Evolutionary conservation across 1,140 invertebrate species (phyloP), one percentile per base, ranked within the genome.

Genomic region (Centruroides sculpturatus): DNA sequence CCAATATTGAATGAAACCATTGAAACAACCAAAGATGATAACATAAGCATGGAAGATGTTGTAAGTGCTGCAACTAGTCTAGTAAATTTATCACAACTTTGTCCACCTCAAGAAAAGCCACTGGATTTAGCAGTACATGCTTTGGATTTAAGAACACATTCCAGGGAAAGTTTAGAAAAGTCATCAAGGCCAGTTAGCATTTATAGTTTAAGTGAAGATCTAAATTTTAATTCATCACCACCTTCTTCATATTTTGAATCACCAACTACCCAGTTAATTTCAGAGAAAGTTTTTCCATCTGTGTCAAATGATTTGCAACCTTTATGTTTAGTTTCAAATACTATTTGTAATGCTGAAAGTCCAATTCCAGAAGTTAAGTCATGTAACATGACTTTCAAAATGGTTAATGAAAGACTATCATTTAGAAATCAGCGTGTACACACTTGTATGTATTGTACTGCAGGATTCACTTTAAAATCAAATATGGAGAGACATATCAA

Each of bases 401-500:
- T 53, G 51, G 51, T 23, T 34, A 23, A 34, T 23, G 51, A 23
- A 53, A 36, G 35, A 53, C 8, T 53, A 53, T 23, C 51, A 53
- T 8, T 36, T 36, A 34, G 51, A 55, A 64, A 88, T 91, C 81
- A 87, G 86, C 0, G 89, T 34, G 89, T 89, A 1, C 92, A 92
- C 69, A 83, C 83, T 1, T 94, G 91, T 72, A 87, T 87, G 48
- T 85, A 90, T 66, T 93, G 91, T 70, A 84, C 86, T 0, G 88
- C 89, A 0, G 79, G 86, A 55, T 95, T 95, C 68, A 93, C 90
- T 0, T 72, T 94, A 0, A 79, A 89, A 52, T 92, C 89, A 7
- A 93, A 93, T 69, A 93, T 93, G 89, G 90, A 94, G 72, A 76
- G 90, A 1, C 91, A 95, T 63, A 86, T 93, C 0, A 94, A 94